A percentile compares a stretch with the other conserved stretches of the same genome.
Conservation (phyloP, 2,113 vertebrate species). For the Aphyosemion australe region DNA sequence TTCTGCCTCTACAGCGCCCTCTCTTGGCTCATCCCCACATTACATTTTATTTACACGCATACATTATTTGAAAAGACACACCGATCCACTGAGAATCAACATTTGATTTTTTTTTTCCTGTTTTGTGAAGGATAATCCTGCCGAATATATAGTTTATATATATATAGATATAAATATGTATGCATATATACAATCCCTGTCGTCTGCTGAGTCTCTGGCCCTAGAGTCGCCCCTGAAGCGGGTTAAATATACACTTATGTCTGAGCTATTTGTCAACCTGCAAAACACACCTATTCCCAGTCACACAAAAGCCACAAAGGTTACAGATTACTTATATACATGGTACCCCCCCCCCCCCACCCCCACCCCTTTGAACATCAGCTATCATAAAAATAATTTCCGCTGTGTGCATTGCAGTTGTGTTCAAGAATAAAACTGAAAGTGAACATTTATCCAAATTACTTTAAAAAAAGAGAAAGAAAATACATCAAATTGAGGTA, state of each 20-base stretch:
- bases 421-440: conserved; percentile 39
- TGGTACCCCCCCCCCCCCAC: conserved; percentile 24
- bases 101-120: conserved; percentile 27
- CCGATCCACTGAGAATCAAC: conserved; percentile 53
- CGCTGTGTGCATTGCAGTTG: conserved; percentile 46
- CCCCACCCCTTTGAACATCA: conserved; percentile 19
- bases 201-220: conserved; percentile 37
- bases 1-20: conserved; percentile 65
- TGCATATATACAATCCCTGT: conserved; percentile 70
- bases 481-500: conserved; percentile 53
- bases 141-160: conserved; percentile 56
- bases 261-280: conserved; percentile 44
- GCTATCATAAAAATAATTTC: conserved; percentile 61
- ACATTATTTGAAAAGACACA: conserved; percentile 36
- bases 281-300: conserved; percentile 43
- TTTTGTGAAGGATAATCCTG: conserved; percentile 55
- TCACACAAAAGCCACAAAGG: conserved; percentile 67
- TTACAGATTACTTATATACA: conserved; percentile 72
- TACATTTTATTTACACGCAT: conserved; percentile 71
- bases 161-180: background rate
- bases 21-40: conserved; percentile 57
- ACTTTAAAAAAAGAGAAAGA: conserved; percentile 30
- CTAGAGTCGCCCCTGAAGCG: conserved; percentile 43
- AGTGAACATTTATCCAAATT: conserved; percentile 46
- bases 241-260: conserved; percentile 59